Conservation (phyloP, 2,113 vertebrate genomes). For the Phainopepla nitens region DNA sequence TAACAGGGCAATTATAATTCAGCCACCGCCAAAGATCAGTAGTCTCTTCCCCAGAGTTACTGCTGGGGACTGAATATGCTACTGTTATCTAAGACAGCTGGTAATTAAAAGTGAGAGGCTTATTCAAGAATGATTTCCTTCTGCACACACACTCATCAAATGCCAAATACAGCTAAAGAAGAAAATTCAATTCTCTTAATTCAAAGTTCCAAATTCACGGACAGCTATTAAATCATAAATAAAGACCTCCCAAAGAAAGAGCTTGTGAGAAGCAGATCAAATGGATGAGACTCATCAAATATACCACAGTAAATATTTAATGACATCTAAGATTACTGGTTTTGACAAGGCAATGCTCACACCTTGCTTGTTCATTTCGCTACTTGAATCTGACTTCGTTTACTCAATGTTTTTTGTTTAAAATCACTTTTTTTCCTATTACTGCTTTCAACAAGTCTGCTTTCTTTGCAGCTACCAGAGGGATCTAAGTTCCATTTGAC, state of each 20-base stretch:
- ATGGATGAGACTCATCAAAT: conserved; percentile 62
- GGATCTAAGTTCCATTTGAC: not conserved
- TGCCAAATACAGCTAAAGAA: not conserved
- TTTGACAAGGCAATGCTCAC: conserved; percentile 31
- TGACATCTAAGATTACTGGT: conserved; percentile 69
- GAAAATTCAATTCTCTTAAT: not conserved
- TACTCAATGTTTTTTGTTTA: not conserved
- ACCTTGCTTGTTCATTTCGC: conserved; percentile 23
- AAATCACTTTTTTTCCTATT: not conserved
- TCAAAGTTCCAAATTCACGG: not conserved
- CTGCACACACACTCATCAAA: not conserved
- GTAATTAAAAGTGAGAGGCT: not conserved
- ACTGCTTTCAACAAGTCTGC: not conserved
- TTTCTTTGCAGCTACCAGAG: not conserved
- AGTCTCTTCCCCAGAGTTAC: not conserved
- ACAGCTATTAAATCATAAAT: conserved; percentile 35
- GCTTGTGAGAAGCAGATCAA: conserved; percentile 64
- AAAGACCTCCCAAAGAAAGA: not conserved
- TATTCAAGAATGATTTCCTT: not conserved
- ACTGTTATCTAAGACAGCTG: not conserved
- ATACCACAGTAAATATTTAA: conserved; percentile 68
- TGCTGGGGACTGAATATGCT: not conserved
- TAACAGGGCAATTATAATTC: not conserved
- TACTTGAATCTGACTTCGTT: not conserved
- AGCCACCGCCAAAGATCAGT: not conserved